These are phyloP conservation scores for human DNA, from an alignment of 2,113 vertebrate species.

Conservation along the genomic window GRCh38 chr3:121241501-121242000, in stretches of 20 bases:
- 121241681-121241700: background rate
- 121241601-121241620: background rate
- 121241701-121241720: background rate
- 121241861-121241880: background rate
- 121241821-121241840: background rate
- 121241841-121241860: slow-evolving; percentile 18
- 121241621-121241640: background rate
- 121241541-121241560: background rate
- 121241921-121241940: background rate
- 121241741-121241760: background rate
- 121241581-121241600: background rate
- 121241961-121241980: background rate
- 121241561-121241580: background rate
- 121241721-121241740: background rate
- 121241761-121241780: background rate
- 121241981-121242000: background rate
- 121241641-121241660: background rate
- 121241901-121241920: background rate
- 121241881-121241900: background rate
- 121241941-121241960: background rate
- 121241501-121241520: background rate
- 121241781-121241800: background rate
- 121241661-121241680: background rate
- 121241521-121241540: background rate
- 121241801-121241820: slow-evolving; percentile 9